These are phyloP conservation scores for Echinops telfairi DNA, from an alignment of 2,113 vertebrate species.

Conservation along the genomic window DNA sequence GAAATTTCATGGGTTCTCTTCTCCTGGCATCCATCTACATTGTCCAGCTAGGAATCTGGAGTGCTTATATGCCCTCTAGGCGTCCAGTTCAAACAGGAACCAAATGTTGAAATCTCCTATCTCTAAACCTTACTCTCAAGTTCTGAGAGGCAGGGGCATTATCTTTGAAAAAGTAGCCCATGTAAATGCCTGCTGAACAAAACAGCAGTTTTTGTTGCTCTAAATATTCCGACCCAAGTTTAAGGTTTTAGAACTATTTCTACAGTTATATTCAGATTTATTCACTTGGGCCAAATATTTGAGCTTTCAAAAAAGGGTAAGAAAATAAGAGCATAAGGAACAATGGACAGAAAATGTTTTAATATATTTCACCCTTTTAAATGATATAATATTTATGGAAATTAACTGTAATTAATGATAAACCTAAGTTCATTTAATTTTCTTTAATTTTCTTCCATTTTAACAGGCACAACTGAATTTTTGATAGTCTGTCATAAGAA, in stretches of 20 bases:
- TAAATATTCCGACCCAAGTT: neutral
- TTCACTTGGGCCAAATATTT: constrained; percentile 29
- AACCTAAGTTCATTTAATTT: neutral
- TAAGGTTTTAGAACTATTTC: constrained; percentile 17
- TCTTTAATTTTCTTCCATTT: constrained; percentile 7
- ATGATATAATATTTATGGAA: constrained; percentile 10
- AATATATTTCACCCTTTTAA: constrained; percentile 30
- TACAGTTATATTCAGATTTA: constrained; percentile 4
- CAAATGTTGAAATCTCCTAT: fast-evolving
- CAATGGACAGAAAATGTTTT: neutral
- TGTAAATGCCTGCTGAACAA: neutral
- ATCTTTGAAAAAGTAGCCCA: neutral
- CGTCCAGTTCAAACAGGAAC: neutral
- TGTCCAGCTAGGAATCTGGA: neutral
- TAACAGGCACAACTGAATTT: neutral
- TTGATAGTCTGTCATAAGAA: neutral
- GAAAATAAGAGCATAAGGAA: constrained; percentile 35
- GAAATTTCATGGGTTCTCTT: neutral
- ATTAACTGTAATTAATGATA: neutral
- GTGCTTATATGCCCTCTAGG: neutral
- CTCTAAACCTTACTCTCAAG: neutral
- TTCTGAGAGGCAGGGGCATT: neutral
- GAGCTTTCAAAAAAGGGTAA: neutral
- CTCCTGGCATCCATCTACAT: neutral
- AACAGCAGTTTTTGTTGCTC: neutral